Conservation (phyloP, 1,140 invertebrate genomes). For the Drosophila pruinosa region DNA sequence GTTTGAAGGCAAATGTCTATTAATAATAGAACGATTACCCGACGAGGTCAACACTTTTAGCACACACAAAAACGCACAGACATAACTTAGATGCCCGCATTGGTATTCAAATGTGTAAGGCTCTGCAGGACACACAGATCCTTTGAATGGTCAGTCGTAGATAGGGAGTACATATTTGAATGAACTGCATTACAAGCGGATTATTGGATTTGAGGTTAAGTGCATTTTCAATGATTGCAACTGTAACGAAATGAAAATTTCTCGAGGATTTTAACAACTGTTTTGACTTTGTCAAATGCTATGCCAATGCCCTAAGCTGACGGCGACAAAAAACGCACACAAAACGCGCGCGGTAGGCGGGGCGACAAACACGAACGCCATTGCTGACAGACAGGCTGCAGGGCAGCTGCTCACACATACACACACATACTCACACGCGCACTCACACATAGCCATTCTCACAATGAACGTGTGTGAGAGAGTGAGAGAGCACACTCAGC, state of each 20-base stretch:
- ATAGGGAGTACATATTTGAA: constrained; percentile 36
- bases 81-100: constrained; percentile 40
- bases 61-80: constrained; percentile 18
- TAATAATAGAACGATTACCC: constrained; percentile 78
- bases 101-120: constrained; percentile 64
- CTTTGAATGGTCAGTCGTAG: neutral
- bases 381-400: constrained; percentile 40
- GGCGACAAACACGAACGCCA: constrained; percentile 52
- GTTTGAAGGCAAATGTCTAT: constrained; percentile 58
- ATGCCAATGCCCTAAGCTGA: constrained; percentile 47
- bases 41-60: constrained; percentile 68
- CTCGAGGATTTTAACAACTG: constrained; percentile 57
- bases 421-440: constrained; percentile 24
- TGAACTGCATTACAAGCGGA: constrained; percentile 75
- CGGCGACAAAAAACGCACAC: constrained; percentile 46
- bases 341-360: constrained; percentile 62
- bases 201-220: constrained; percentile 80
- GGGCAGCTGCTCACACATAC: constrained; percentile 36
- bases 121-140: constrained; percentile 47
- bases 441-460: neutral
- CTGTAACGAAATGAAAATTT: constrained; percentile 49
- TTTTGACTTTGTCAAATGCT: constrained; percentile 72
- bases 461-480: neutral
- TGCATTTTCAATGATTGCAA: constrained; percentile 57
- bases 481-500: constrained; percentile 25